These are phyloP conservation scores for Empidonax traillii DNA, from an alignment of 2,113 vertebrate genomes.

Conservation along the genomic window DNA sequence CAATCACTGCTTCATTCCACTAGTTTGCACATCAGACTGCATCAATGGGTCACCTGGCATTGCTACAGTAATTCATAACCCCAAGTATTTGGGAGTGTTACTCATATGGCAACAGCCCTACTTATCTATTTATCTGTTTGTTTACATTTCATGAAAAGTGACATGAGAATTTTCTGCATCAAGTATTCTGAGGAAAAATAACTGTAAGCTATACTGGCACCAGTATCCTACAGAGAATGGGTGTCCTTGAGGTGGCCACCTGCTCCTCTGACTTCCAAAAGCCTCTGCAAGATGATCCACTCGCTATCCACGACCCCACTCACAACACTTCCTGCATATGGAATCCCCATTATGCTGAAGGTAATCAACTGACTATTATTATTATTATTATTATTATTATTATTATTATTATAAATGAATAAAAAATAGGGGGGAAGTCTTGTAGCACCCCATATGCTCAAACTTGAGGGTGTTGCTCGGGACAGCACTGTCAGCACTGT, in stretches of 20 bases:
- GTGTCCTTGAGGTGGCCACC: slow-evolving; percentile 1
- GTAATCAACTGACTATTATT: slow-evolving; percentile 8
- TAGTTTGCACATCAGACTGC: background rate
- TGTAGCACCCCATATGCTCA: background rate
- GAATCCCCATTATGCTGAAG: slow-evolving; percentile 26
- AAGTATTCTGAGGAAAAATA: slow-evolving; percentile 45
- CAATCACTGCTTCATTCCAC: rapidly evolving
- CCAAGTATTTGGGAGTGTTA: background rate
- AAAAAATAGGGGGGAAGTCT: background rate
- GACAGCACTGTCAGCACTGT: background rate
- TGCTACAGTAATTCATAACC: background rate
- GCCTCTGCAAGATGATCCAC: slow-evolving; percentile 30
- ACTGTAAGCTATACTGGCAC: slow-evolving; percentile 18
- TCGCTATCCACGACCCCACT: background rate
- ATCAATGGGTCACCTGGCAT: background rate
- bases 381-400: too few species aligned
- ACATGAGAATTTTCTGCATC: slow-evolving; percentile 38
- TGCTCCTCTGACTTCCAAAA: slow-evolving; percentile 52
- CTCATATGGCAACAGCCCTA: background rate
- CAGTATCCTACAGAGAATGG: background rate
- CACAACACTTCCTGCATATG: slow-evolving; percentile 34
- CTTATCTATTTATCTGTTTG: background rate
- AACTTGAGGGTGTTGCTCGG: slow-evolving; percentile 21
- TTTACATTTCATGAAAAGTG: background rate
- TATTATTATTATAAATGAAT: background rate